These are phyloP conservation scores for Brachionus sp. DNA, from an alignment of 1,140 invertebrate species.

Conservation along the genomic window DNA sequence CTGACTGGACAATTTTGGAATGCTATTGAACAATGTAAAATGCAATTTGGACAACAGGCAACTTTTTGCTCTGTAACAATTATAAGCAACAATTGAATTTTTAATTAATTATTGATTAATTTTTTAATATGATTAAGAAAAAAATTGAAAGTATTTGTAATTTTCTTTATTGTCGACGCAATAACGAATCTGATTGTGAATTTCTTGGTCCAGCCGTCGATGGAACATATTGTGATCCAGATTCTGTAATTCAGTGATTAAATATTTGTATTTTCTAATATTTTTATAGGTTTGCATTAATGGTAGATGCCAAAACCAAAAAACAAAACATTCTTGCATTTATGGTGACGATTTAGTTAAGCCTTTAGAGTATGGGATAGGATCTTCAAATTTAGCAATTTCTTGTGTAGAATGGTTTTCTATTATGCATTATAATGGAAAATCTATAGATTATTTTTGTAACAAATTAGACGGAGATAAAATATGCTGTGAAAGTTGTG, in stretches of 20 bases:
- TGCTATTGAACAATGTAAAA: background rate
- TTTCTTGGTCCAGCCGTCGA: background rate
- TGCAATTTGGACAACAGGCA: background rate
- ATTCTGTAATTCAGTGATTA: background rate
- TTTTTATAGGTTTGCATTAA: background rate
- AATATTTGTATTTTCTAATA: background rate
- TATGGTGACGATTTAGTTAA: background rate
- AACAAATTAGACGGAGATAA: background rate
- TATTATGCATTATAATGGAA: background rate
- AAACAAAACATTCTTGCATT: background rate
- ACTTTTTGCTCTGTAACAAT: background rate
- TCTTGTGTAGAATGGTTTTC: constrained; percentile 3
- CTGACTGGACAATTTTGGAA: constrained; percentile 2
- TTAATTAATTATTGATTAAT: background rate
- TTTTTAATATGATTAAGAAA: background rate
- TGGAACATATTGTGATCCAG: background rate
- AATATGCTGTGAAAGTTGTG: background rate
- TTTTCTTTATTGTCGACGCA: background rate
- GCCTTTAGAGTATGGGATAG: background rate
- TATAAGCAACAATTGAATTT: background rate
- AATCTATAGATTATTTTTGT: background rate
- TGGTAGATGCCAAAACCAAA: background rate
- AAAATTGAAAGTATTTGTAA: background rate
- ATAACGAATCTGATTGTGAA: background rate
- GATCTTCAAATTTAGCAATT: background rate